phyloP scores from a whole-genome alignment of 2,113 vertebrate genomes.

The Cichladusa arquata region DNA sequence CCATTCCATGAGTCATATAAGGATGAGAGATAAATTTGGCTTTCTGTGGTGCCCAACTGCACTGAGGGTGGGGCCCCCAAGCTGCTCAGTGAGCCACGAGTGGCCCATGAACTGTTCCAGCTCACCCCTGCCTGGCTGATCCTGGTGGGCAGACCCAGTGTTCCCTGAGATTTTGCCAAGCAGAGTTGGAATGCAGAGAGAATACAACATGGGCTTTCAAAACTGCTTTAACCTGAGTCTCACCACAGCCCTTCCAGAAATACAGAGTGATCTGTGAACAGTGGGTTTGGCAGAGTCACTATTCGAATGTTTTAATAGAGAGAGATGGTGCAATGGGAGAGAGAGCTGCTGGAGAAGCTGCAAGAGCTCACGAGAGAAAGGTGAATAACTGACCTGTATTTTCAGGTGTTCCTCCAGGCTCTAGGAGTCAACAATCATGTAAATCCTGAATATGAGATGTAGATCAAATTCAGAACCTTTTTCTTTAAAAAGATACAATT shows the following conservation, averaged over 20 bases:
- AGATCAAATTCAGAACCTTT: background rate
- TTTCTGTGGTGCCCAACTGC: background rate
- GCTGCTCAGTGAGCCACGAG: background rate
- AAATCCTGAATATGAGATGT: background rate
- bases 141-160: background rate
- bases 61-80: background rate
- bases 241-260: background rate
- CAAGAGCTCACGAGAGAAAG: background rate
- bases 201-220: background rate
- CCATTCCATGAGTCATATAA: background rate
- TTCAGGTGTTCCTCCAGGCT: background rate
- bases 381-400: background rate
- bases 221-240: background rate
- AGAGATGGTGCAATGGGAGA: background rate
- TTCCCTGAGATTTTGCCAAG: background rate
- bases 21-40: background rate
- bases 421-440: background rate
- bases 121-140: background rate
- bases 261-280: background rate
- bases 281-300: background rate
- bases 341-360: background rate
- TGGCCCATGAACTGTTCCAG: rapidly evolving
- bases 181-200: background rate
- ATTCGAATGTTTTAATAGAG: background rate
- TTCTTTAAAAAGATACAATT: background rate